Percentiles rank a stretch among this genome's conserved stretches.
Evolutionary conservation across 2,113 vertebrate genomes (phyloP).

Genomic region (Mungos mungo): DNA sequence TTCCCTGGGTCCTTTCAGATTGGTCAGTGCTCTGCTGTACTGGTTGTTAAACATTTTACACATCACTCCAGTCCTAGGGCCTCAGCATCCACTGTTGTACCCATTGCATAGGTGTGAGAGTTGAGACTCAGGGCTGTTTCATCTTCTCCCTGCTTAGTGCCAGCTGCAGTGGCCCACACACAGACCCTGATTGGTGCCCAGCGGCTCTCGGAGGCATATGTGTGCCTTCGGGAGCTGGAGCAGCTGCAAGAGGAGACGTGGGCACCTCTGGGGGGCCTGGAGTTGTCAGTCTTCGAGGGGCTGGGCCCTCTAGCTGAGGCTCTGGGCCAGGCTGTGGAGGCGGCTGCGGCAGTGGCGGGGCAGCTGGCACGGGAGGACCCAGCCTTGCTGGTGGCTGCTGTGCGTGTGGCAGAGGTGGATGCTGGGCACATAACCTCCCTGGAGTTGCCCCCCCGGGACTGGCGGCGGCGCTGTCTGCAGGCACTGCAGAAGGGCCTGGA

Average conservation of each 20-base stretch:
- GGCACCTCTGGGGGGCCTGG: conserved; percentile 83
- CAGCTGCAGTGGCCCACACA: conserved; percentile 88
- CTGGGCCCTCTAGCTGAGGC: conserved; percentile 90
- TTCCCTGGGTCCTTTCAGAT: not conserved
- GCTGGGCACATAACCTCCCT: conserved; percentile 88
- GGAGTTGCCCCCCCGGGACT: conserved; percentile 90
- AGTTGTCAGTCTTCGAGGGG: conserved; percentile 86
- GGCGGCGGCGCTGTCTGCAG: conserved; percentile 91
- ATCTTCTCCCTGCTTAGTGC: conserved; percentile 86
- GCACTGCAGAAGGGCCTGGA: conserved; percentile 88
- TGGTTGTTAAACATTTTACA: not conserved
- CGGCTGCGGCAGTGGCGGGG: conserved; percentile 80
- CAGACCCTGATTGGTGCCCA: conserved; percentile 89
- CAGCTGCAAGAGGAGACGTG: conserved; percentile 91
- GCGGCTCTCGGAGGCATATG: conserved; percentile 92
- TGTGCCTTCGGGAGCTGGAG: conserved; percentile 92
- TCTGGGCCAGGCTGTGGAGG: conserved; percentile 90
- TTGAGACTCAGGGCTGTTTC: not conserved
- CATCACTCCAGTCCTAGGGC: not conserved
- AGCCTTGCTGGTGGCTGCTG: conserved; percentile 91
- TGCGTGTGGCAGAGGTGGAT: conserved; percentile 95
- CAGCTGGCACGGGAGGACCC: conserved; percentile 91
- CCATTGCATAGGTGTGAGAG: not conserved
- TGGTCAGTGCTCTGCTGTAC: not conserved
- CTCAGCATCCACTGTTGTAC: not conserved